phyloP scores from a whole-genome alignment of 2,113 vertebrate genomes.

The Embiotoca jacksoni region DNA sequence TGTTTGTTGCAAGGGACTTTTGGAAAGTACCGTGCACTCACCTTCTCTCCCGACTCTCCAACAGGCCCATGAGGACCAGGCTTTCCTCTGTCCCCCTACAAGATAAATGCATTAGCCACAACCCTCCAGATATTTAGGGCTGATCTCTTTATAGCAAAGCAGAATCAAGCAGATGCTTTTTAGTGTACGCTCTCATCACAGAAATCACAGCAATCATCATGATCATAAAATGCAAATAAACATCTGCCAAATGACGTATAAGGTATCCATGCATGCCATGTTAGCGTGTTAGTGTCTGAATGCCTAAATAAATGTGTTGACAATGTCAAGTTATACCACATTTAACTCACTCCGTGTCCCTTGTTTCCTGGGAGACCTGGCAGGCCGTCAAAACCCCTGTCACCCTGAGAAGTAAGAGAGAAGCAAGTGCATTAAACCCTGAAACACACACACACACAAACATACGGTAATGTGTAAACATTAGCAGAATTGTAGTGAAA shows the following conservation, averaged over 20 bases:
- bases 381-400: conserved; percentile 93
- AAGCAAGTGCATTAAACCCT: conserved; percentile 64
- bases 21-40: conserved; percentile 61
- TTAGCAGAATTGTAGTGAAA: conserved; percentile 64
- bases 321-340: conserved; percentile 40
- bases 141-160: conserved; percentile 31
- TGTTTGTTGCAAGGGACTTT: background rate
- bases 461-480: conserved; percentile 71
- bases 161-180: conserved; percentile 46
- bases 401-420: conserved; percentile 85
- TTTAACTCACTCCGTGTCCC: conserved; percentile 84
- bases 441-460: conserved; percentile 44
- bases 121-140: conserved; percentile 37
- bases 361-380: conserved; percentile 92
- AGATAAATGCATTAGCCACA: conserved; percentile 60
- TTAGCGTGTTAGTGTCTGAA: conserved; percentile 12
- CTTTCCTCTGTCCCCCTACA: conserved; percentile 90
- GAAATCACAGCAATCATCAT: conserved; percentile 48
- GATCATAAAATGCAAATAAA: conserved; percentile 63
- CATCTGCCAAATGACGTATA: conserved; percentile 48
- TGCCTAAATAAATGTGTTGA: conserved; percentile 27
- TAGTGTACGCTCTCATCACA: conserved; percentile 31
- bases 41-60: conserved; percentile 89
- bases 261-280: conserved; percentile 24
- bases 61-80: conserved; percentile 84